Evolutionary conservation across 2,113 vertebrate genomes (phyloP).

Genomic region (Serilophus lunatus): DNA sequence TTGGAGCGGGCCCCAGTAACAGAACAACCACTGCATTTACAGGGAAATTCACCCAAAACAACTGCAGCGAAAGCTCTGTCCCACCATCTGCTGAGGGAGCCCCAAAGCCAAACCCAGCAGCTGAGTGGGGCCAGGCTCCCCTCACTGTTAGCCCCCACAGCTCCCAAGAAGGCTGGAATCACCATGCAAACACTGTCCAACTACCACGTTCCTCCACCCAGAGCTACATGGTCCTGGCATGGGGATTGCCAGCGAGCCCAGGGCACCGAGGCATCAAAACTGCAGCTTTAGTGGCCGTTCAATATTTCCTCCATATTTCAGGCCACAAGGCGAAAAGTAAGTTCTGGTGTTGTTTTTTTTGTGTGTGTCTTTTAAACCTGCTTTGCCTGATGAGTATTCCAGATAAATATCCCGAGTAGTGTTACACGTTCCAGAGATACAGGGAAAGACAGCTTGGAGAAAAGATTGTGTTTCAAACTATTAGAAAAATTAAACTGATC

Average conservation of each 20-base stretch:
- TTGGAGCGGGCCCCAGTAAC: not conserved
- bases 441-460: not conserved
- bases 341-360: not conserved
- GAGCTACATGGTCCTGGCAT: not conserved
- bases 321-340: not conserved
- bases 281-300: not conserved
- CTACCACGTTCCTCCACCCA: not conserved
- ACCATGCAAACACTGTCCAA: accelerated
- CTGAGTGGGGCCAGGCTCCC: not conserved
- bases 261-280: accelerated
- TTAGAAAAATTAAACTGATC: not conserved
- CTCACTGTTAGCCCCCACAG: not conserved
- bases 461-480: not conserved
- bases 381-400: not conserved
- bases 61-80: not conserved
- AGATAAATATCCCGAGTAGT: not conserved
- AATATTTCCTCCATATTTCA: not conserved
- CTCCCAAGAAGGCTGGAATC: accelerated
- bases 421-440: not conserved
- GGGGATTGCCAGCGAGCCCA: not conserved
- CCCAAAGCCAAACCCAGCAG: not conserved
- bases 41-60: not conserved
- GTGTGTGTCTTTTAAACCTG: not conserved
- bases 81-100: not conserved
- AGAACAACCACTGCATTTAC: not conserved